Conservation (phyloP, 1,140 invertebrate species). For the Neodiprion fabricii region DNA sequence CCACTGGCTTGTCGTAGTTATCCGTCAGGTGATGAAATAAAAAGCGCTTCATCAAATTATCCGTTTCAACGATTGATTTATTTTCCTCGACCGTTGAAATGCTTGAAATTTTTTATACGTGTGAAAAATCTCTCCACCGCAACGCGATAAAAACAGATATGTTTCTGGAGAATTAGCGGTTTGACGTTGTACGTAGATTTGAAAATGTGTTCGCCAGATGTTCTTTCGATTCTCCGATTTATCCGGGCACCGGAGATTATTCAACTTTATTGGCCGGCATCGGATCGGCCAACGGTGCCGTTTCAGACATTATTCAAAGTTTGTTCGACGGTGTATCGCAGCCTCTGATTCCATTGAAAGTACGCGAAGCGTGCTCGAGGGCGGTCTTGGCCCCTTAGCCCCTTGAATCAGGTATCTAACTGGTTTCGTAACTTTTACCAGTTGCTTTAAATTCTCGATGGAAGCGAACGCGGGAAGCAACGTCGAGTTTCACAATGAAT, state of each 20-base stretch:
- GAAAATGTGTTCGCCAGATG: neutral
- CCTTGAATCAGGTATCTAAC: neutral
- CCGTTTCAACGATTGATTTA: too few species aligned
- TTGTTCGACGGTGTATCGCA: neutral
- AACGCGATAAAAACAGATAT: too few species aligned
- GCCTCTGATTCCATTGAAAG: neutral
- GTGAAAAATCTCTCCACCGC: too few species aligned
- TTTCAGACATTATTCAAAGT: neutral
- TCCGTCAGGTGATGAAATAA: too few species aligned
- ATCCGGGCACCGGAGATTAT: neutral
- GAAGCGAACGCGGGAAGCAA: slow-evolving; percentile 6
- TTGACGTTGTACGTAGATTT: too few species aligned
- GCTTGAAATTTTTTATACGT: too few species aligned
- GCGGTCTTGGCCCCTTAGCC: neutral
- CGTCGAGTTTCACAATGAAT: slow-evolving; percentile 37
- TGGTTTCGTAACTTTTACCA: slow-evolving; percentile 15
- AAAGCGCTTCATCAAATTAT: too few species aligned
- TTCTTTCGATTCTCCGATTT: neutral
- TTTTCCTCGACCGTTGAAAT: too few species aligned
- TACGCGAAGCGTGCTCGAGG: neutral
- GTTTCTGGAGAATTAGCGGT: too few species aligned
- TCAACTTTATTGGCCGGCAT: neutral
- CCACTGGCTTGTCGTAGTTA: too few species aligned
- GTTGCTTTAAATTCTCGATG: slow-evolving; percentile 15
- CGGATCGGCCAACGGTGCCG: too few species aligned